Evolutionary conservation across 30 jellyfish, hydroid and myxozoan genomes (phyloP).

Genomic region (Pelagia noctiluca): DNA sequence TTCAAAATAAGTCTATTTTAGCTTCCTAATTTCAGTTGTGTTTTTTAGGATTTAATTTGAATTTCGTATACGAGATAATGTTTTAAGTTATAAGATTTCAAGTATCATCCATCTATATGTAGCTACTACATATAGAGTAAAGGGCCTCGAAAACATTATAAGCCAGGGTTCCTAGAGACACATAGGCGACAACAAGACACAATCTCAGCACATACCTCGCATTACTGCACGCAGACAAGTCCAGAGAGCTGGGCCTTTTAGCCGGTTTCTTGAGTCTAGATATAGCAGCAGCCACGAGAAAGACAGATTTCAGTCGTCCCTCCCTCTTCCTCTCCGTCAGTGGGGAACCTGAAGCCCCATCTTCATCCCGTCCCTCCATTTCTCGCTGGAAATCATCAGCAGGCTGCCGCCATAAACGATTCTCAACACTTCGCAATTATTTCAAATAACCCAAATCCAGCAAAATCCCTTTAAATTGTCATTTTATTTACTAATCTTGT

Average conservation of each 20-base stretch:
- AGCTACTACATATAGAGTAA: too few relatives aligned
- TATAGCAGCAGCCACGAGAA: conserved; percentile 62
- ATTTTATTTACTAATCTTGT: neutral
- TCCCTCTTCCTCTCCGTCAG: conserved; percentile 45
- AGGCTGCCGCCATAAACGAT: neutral
- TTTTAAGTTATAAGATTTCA: too few relatives aligned
- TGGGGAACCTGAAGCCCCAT: conserved; percentile 41
- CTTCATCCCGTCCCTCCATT: neutral
- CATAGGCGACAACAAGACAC: too few relatives aligned
- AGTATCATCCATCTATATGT: too few relatives aligned
- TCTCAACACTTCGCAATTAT: neutral
- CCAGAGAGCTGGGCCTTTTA: conserved; percentile 28
- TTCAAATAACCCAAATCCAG: neutral
- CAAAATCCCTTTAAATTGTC: neutral
- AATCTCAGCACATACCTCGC: too few relatives aligned
- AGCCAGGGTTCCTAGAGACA: too few relatives aligned
- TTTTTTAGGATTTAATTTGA: too few relatives aligned
- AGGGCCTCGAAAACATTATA: too few relatives aligned
- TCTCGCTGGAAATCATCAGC: neutral
- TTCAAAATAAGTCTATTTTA: too few relatives aligned
- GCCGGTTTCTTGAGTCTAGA: conserved; percentile 33
- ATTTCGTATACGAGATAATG: too few relatives aligned
- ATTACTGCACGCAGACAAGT: conserved; percentile 1
- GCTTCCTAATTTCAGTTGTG: too few relatives aligned
- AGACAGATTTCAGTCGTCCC: conserved; percentile 29